Conservation (phyloP, 2,888 invertebrate genomes). For the Drosophila niveifrons region DNA sequence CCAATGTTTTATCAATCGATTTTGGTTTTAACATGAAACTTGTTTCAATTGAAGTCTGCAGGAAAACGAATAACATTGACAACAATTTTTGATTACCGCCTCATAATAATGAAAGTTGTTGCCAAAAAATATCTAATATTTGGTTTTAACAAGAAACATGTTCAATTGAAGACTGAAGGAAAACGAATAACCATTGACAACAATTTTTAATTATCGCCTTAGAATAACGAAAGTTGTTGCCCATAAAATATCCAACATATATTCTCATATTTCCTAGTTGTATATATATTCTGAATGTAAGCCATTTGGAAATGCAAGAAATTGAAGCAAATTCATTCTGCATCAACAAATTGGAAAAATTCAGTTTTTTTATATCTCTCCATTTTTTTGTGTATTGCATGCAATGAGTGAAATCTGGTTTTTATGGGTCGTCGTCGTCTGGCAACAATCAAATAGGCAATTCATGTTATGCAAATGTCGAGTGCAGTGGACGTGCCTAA, state of each 20-base stretch:
- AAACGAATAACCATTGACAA: background rate
- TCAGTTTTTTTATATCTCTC: slow-evolving; percentile 3
- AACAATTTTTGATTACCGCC: background rate
- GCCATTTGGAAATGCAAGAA: background rate
- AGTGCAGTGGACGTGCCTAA: slow-evolving; percentile 69
- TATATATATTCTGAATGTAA: background rate
- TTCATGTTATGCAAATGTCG: slow-evolving; percentile 74
- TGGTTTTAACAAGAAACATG: slow-evolving; percentile 18
- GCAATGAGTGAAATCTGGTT: slow-evolving; percentile 30
- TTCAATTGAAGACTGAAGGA: slow-evolving; percentile 52
- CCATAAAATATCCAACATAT: no score
- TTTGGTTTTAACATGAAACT: slow-evolving; percentile 12
- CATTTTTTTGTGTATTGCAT: background rate
- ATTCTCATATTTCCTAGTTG: background rate
- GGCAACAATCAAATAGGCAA: slow-evolving; percentile 66
- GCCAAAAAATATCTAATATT: no score
- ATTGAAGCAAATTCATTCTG: background rate
- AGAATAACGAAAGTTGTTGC: no score
- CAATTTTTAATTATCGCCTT: background rate
- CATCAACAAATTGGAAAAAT: background rate
- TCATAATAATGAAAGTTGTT: no score
- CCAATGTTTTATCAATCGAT: slow-evolving; percentile 32
- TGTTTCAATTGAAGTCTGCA: slow-evolving; percentile 55
- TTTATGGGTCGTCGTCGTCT: slow-evolving; percentile 20
- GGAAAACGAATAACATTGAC: background rate